A percentile compares a stretch with the other conserved stretches of the same genome.
Evolutionary conservation across 2,113 vertebrate genomes (phyloP).

Genomic region (Lepus americanus): DNA sequence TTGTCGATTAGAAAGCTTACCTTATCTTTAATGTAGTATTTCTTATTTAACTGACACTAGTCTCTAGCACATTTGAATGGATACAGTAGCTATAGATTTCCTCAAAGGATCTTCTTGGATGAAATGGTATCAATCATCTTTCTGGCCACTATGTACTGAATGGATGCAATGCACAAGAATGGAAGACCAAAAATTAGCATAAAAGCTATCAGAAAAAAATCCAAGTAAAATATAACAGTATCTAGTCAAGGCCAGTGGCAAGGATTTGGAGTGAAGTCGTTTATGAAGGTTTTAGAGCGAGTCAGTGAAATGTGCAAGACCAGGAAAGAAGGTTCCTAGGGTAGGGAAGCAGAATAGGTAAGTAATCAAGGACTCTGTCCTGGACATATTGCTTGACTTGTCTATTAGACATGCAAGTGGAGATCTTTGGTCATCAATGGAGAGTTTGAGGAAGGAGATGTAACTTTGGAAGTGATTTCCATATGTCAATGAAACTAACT

Average conservation of each 20-base stretch:
- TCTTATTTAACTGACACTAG: neutral
- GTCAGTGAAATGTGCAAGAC: neutral
- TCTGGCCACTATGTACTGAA: slow-evolving; percentile 1
- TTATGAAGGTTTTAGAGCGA: neutral
- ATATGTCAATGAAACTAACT: neutral
- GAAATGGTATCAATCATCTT: slow-evolving; percentile 1
- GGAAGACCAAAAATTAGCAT: neutral
- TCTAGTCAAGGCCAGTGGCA: neutral
- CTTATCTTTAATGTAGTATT: neutral
- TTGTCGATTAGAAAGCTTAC: neutral
- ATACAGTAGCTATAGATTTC: neutral
- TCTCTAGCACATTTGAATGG: slow-evolving; percentile 22
- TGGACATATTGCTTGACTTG: neutral
- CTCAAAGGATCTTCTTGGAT: neutral
- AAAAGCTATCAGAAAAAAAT: neutral
- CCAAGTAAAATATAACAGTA: neutral
- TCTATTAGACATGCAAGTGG: neutral
- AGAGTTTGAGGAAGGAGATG: neutral
- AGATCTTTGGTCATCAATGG: neutral
- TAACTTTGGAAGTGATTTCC: slow-evolving; percentile 8
- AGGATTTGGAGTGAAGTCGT: neutral
- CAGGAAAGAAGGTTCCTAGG: neutral
- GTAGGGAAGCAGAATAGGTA: neutral
- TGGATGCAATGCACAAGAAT: neutral
- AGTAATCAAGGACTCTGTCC: neutral